A percentile compares a stretch with the other conserved stretches of the same genome.
These are phyloP conservation scores for Tympanoctomys barrerae DNA, from an alignment of 2,797 vertebrate genomes.

Conservation along the genomic window DNA sequence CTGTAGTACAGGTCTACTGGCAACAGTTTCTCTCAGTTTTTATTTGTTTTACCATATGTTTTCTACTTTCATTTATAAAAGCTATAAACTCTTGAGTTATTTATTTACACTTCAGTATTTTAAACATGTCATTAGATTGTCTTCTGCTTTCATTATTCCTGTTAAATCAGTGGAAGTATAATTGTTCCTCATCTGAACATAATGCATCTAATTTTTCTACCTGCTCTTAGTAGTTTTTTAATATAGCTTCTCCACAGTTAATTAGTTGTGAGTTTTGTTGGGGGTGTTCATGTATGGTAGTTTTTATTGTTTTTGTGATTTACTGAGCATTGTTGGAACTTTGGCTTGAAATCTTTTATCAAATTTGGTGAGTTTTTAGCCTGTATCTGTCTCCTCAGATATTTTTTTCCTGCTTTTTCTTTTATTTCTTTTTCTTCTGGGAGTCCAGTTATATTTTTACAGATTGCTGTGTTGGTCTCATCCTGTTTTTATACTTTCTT, in stretches of 20 bases:
- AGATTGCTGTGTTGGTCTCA: not conserved
- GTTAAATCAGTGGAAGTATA: not conserved
- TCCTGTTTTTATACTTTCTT: not conserved
- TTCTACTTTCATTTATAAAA: not conserved
- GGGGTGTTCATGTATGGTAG: not conserved
- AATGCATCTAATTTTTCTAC: not conserved
- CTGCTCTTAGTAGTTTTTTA: not conserved
- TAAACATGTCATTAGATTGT: conserved; percentile 27
- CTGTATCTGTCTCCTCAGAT: not conserved
- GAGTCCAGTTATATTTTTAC: not conserved
- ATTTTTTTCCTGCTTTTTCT: not conserved
- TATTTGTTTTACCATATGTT: not conserved
- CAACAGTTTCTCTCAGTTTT: not conserved
- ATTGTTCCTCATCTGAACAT: conserved; percentile 6
- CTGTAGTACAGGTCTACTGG: not conserved
- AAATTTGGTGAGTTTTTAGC: conserved; percentile 36
- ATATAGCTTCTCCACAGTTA: not conserved
- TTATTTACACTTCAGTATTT: not conserved
- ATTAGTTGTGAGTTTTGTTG: not conserved
- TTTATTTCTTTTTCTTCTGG: not conserved
- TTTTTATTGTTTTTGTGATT: conserved; percentile 15
- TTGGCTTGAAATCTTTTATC: conserved; percentile 4
- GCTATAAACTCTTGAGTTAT: not conserved
- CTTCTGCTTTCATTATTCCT: conserved; percentile 32
- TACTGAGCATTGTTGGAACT: conserved; percentile 6